Conservation (phyloP, 2,797 vertebrate genomes). For the Borostomias antarcticus region DNA sequence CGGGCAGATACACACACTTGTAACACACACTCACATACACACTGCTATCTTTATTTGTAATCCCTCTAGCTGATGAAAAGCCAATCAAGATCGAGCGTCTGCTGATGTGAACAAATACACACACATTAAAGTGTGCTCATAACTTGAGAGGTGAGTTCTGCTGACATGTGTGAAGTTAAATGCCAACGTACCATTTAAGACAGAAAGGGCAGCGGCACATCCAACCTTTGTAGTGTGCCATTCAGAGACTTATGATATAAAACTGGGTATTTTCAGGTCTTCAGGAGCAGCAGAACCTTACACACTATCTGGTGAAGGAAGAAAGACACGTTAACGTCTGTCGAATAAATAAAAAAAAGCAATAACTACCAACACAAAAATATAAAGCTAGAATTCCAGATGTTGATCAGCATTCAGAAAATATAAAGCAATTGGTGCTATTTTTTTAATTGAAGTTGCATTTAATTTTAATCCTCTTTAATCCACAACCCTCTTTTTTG, state of each 20-base stretch:
- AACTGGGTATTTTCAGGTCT: slow-evolving; percentile 74
- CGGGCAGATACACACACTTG: slow-evolving; percentile 4
- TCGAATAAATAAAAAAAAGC: slow-evolving; percentile 8
- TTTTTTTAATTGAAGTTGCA: slow-evolving; percentile 10
- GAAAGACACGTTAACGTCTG: slow-evolving; percentile 45
- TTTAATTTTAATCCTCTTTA: slow-evolving; percentile 8
- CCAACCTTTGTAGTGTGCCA: slow-evolving; percentile 84
- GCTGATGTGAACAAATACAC: slow-evolving; percentile 60
- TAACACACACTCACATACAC: neutral
- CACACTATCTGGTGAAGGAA: slow-evolving; percentile 57
- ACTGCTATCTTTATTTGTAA: slow-evolving; percentile 31
- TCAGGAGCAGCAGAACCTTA: slow-evolving; percentile 64
- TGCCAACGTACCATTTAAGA: slow-evolving; percentile 87
- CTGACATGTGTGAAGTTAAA: slow-evolving; percentile 85
- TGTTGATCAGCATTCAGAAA: neutral
- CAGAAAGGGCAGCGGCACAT: slow-evolving; percentile 81
- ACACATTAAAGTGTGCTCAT: slow-evolving; percentile 68
- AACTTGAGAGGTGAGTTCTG: slow-evolving; percentile 80
- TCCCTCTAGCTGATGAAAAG: slow-evolving; percentile 58
- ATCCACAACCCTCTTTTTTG: neutral
- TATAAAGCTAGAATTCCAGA: neutral
- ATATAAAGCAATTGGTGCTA: neutral
- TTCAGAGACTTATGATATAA: slow-evolving; percentile 77
- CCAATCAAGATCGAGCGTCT: slow-evolving; percentile 40
- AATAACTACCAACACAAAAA: neutral